Evolutionary conservation across 2,888 invertebrate species (phyloP).

Genomic region (Tipula confusa): DNA sequence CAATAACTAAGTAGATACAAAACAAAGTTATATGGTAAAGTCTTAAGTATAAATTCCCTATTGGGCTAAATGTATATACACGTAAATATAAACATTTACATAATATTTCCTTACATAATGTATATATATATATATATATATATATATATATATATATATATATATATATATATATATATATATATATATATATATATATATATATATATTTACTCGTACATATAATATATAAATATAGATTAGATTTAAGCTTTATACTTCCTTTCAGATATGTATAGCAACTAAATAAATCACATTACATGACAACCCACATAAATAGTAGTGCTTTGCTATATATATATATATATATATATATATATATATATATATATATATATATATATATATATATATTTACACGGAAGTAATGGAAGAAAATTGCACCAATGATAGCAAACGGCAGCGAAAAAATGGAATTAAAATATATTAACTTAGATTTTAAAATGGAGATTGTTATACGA

Average conservation of each 20-base stretch:
- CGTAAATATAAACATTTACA: neutral
- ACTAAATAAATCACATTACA: slow-evolving; percentile 15
- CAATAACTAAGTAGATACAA: neutral
- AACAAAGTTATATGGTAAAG: neutral
- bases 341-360: too few relatives aligned
- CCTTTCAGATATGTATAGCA: neutral
- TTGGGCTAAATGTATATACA: neutral
- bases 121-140: neutral
- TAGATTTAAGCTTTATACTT: slow-evolving; percentile 3
- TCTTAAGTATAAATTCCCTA: neutral
- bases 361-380: too few relatives aligned
- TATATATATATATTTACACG: too few relatives aligned
- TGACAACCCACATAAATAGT: neutral
- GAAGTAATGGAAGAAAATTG: slow-evolving; percentile 3
- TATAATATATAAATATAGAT: neutral
- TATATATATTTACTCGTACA: neutral
- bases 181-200: neutral
- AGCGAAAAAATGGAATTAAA: neutral
- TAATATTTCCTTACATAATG: neutral
- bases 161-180: neutral
- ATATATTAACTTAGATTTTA: slow-evolving; percentile 12
- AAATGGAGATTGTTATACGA: neutral
- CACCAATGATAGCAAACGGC: neutral
- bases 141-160: neutral
- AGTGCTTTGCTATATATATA: neutral